Evolutionary conservation across 1,140 invertebrate genomes (phyloP).

Genomic region (Panulirus ornatus): DNA sequence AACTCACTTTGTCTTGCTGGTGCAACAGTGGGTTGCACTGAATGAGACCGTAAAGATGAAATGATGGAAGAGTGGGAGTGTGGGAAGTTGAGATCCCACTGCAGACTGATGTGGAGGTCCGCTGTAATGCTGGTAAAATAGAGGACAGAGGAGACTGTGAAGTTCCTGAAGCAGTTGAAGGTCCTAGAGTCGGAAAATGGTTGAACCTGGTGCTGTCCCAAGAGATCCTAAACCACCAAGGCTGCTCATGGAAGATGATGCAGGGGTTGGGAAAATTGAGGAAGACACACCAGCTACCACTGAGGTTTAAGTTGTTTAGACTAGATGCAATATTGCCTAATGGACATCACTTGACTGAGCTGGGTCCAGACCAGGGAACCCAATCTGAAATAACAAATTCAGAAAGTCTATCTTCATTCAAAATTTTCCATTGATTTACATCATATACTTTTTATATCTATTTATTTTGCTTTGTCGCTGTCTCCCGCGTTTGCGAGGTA

Average conservation of each 20-base stretch:
- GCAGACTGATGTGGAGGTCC: slow-evolving; percentile 79
- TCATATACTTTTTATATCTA: no score
- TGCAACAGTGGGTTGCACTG: slow-evolving; percentile 63
- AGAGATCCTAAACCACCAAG: slow-evolving; percentile 84
- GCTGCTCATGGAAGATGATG: slow-evolving; percentile 84
- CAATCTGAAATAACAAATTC: slow-evolving; percentile 68
- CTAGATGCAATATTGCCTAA: slow-evolving; percentile 85
- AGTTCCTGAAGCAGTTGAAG: slow-evolving; percentile 78
- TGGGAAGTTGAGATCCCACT: slow-evolving; percentile 82
- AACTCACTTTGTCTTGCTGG: slow-evolving; percentile 61
- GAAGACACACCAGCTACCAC: slow-evolving; percentile 77
- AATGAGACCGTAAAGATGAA: slow-evolving; percentile 75
- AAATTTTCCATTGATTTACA: no score
- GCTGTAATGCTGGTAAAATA: slow-evolving; percentile 85
- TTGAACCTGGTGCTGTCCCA: slow-evolving; percentile 88
- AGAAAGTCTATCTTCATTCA: no score
- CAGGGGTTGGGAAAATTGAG: slow-evolving; percentile 76
- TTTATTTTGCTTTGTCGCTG: no score
- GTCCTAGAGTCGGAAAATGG: slow-evolving; percentile 83
- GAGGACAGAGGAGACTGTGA: slow-evolving; percentile 75
- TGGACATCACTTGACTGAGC: slow-evolving; percentile 81
- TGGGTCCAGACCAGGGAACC: slow-evolving; percentile 56
- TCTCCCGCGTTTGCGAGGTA: no score
- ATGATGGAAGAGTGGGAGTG: slow-evolving; percentile 83
- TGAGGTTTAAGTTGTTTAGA: slow-evolving; percentile 84